phyloP scores from a whole-genome alignment of 2,113 vertebrate genomes.

The Sinocyclocheilus rhinocerous region DNA sequence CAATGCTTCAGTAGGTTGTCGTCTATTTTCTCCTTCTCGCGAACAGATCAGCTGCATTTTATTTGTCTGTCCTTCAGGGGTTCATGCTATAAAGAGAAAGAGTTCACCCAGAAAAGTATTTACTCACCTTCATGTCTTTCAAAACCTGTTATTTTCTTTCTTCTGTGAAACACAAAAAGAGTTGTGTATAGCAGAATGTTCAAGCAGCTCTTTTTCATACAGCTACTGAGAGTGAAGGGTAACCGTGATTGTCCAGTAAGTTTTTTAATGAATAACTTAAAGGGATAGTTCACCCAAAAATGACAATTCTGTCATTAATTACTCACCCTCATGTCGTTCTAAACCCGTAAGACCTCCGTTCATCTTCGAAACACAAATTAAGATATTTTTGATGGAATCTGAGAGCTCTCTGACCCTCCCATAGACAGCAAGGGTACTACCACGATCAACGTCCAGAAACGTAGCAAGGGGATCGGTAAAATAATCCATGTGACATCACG shows the following conservation, averaged over 20 bases:
- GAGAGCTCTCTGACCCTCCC: too few relatives aligned
- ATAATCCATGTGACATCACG: too few relatives aligned
- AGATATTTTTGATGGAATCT: too few relatives aligned
- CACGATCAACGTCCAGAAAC: too few relatives aligned
- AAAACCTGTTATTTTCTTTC: not conserved
- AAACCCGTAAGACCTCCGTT: too few relatives aligned
- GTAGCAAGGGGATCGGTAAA: too few relatives aligned
- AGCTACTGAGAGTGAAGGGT: not conserved
- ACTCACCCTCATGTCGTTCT: too few relatives aligned
- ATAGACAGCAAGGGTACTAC: too few relatives aligned
- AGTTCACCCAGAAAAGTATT: not conserved
- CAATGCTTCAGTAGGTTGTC: slow-evolving; percentile 1
- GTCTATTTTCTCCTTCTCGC: not conserved
- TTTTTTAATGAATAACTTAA: not conserved
- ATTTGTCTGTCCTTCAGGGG: slow-evolving; percentile 10
- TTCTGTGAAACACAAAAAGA: not conserved
- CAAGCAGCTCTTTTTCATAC: not conserved
- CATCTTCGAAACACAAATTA: too few relatives aligned
- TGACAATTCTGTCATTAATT: too few relatives aligned
- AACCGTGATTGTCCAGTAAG: not conserved
- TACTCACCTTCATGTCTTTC: not conserved
- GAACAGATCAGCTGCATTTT: not conserved
- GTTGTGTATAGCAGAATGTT: not conserved
- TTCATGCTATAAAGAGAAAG: not conserved
- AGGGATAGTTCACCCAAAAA: not conserved